Conservation (phyloP, 2,888 invertebrate genomes). For the Pheosia tremula region DNA sequence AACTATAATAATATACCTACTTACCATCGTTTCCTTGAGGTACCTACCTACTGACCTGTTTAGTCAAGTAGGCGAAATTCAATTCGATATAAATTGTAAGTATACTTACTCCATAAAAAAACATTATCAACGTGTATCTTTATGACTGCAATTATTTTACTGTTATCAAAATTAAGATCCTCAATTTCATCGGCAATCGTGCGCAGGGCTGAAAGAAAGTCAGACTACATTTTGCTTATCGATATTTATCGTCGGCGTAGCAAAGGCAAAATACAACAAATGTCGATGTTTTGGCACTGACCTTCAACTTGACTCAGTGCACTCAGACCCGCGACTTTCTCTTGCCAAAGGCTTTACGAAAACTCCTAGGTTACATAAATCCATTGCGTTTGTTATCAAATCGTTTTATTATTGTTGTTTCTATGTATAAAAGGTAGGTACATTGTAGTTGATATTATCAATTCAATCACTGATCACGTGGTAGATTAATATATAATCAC, state of each 20-base stretch:
- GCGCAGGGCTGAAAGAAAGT: neutral
- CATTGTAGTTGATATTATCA: neutral
- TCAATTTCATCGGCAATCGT: neutral
- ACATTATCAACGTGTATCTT: neutral
- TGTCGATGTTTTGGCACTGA: neutral
- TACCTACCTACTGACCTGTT: neutral
- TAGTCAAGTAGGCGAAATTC: neutral
- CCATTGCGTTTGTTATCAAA: neutral
- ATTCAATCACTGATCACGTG: neutral
- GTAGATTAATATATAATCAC: neutral
- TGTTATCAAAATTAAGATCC: neutral
- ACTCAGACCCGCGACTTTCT: neutral
- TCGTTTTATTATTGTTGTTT: neutral
- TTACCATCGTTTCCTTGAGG: no score
- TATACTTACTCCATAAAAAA: neutral
- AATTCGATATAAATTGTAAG: neutral
- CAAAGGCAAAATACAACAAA: neutral
- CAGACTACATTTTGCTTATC: neutral
- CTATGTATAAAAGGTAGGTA: no score
- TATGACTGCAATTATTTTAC: neutral
- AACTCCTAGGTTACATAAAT: neutral
- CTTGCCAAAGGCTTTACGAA: neutral
- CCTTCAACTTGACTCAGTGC: conserved; percentile 2
- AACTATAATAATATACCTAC: no score
- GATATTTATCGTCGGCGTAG: neutral